Evolutionary conservation across 2,888 invertebrate species (phyloP).

Genomic region (Iselma pallidipennis): DNA sequence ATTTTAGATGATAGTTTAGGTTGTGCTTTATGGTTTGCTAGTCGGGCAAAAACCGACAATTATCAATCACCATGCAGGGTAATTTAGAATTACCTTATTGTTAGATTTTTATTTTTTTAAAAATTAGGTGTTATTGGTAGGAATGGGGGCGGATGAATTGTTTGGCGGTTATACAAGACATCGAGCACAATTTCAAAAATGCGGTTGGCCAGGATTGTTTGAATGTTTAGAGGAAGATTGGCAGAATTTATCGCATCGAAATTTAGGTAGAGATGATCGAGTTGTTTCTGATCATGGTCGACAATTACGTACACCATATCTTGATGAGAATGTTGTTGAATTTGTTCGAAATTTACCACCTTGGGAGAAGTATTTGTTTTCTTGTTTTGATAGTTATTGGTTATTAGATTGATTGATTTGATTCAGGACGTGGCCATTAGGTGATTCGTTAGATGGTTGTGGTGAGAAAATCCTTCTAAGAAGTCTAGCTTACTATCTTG

Average conservation of each 20-base stretch:
- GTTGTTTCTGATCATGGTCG: constrained; percentile 88
- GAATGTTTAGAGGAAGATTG: constrained; percentile 72
- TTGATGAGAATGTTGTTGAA: constrained; percentile 71
- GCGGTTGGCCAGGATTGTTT: constrained; percentile 60
- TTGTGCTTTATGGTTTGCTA: constrained; percentile 96
- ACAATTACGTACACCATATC: constrained; percentile 79
- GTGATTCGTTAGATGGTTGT: not conserved
- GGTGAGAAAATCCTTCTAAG: constrained; percentile 94
- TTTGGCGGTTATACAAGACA: constrained; percentile 94
- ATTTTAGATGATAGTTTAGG: constrained; percentile 96
- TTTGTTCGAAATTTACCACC: constrained; percentile 67
- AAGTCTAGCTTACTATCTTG: constrained; percentile 69
- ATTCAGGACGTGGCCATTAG: constrained; percentile 9
- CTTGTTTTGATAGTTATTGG: not conserved
- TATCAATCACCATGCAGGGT: constrained; percentile 69
- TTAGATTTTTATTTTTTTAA: not conserved
- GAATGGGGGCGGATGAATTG: constrained; percentile 97
- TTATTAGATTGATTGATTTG: not conserved
- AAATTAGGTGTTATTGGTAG: constrained; percentile 74
- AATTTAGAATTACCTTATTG: constrained; percentile 36
- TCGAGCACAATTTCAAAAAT: constrained; percentile 69
- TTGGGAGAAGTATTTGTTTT: constrained; percentile 64
- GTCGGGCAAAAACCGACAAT: constrained; percentile 66
- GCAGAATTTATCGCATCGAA: constrained; percentile 82
- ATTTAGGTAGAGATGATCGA: constrained; percentile 93